Conservation (phyloP, 2,888 invertebrate species). For the Sminthurides aquaticus region DNA sequence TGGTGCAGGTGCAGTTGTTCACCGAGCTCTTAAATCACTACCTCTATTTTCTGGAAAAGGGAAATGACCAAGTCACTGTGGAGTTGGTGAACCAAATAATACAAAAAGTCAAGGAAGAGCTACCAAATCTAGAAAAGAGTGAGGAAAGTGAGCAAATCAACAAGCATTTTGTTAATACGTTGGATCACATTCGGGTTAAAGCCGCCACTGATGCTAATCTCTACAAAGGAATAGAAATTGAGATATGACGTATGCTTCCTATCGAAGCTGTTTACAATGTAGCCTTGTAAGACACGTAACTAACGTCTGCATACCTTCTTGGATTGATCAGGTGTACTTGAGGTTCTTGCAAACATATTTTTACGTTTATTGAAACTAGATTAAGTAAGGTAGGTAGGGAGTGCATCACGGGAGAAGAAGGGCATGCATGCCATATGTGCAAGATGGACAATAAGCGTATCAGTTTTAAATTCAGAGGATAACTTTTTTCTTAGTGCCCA, state of each 20-base stretch:
- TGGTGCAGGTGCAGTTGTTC: conserved; percentile 90
- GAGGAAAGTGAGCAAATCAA: conserved; percentile 96
- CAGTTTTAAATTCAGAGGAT: no score
- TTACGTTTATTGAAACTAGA: no score
- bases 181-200: conserved; percentile 69
- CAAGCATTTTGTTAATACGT: conserved; percentile 85
- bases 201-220: conserved; percentile 44
- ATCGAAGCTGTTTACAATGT: background rate
- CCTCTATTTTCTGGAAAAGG: conserved; percentile 84
- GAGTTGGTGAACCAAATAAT: conserved; percentile 67
- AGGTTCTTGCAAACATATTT: no score
- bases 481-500: background rate
- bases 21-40: conserved; percentile 91
- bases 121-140: conserved; percentile 85
- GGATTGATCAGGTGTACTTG: no score
- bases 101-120: conserved; percentile 82
- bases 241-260: background rate
- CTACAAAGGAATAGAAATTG: conserved; percentile 29
- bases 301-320: no score
- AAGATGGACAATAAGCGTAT: background rate
- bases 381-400: no score
- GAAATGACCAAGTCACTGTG: conserved; percentile 62
- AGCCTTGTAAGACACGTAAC: background rate
- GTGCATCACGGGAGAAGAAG: background rate
- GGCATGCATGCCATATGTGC: background rate